phyloP scores from a whole-genome alignment of 2,888 invertebrate species.

The Psylliodes chrysocephalus region DNA sequence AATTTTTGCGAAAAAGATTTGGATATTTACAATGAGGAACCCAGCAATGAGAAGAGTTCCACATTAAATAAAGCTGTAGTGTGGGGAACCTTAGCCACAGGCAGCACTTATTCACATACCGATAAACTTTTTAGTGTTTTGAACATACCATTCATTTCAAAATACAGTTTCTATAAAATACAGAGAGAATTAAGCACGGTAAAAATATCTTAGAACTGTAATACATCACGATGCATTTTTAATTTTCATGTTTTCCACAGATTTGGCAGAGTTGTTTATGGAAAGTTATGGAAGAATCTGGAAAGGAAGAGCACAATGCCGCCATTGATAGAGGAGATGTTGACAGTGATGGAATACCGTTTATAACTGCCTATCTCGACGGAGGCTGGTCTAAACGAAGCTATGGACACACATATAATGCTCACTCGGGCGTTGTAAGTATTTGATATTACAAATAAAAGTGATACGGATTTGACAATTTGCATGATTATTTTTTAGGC shows the following conservation, averaged over 20 bases:
- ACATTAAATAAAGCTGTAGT: background rate
- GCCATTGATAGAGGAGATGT: background rate
- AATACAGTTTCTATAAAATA: background rate
- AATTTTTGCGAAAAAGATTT: too few species aligned
- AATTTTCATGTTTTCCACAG: too few species aligned
- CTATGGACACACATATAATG: background rate
- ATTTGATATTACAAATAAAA: background rate
- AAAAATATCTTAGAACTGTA: too few species aligned
- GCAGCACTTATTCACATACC: background rate
- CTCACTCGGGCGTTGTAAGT: background rate
- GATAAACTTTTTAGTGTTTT: background rate
- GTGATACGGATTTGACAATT: background rate
- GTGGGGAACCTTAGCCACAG: background rate
- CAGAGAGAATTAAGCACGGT: background rate
- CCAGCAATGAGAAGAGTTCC: too few species aligned
- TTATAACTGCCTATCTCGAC: background rate
- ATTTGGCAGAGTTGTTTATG: background rate
- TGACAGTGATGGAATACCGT: background rate
- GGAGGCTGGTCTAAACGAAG: background rate
- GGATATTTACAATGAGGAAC: too few species aligned
- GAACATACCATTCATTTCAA: background rate
- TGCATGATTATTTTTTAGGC: background rate
- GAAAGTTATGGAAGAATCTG: background rate
- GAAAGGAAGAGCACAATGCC: background rate
- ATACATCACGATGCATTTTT: too few species aligned